Percentiles rank a stretch among this genome's conserved stretches.
These are phyloP conservation scores for Micropoecilia bifurca DNA, from an alignment of 2,797 vertebrate species.

Conservation along the genomic window DNA sequence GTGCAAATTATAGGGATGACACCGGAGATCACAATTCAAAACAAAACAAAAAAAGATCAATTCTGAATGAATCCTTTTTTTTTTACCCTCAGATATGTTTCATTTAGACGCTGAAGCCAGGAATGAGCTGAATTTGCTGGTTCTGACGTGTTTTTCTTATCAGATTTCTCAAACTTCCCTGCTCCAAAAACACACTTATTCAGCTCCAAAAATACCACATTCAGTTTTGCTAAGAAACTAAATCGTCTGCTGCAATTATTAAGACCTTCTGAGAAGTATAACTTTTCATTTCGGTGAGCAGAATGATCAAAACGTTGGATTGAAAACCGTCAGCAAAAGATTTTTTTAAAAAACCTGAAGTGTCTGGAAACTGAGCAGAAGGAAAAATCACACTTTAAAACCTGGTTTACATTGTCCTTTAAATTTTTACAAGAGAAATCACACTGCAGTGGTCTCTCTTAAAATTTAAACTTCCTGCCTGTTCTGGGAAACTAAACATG, in stretches of 20 bases:
- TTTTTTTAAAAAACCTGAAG: neutral
- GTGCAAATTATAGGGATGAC: constrained; percentile 7
- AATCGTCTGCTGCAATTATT: constrained; percentile 2
- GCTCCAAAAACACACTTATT: constrained; percentile 4
- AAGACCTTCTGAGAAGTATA: constrained; percentile 3
- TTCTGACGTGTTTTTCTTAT: neutral
- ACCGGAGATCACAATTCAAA: neutral
- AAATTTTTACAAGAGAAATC: neutral
- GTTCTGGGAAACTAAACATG: neutral
- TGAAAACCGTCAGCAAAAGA: neutral
- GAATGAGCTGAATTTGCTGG: constrained; percentile 29
- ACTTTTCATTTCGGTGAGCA: neutral
- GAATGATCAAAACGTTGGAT: neutral
- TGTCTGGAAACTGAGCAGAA: neutral
- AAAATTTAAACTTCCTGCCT: neutral
- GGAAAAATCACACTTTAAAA: neutral
- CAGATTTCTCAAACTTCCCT: constrained; percentile 6
- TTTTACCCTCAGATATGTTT: constrained; percentile 9
- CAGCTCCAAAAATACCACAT: constrained; percentile 17
- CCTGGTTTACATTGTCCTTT: neutral
- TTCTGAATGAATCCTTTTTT: constrained; percentile 9
- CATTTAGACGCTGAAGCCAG: constrained; percentile 16
- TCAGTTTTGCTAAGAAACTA: constrained; percentile 11
- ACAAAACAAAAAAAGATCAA: neutral
- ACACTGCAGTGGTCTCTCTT: neutral